These are phyloP conservation scores for Paralvinella palmiformis DNA, from an alignment of 1,140 invertebrate genomes.

Conservation along the genomic window DNA sequence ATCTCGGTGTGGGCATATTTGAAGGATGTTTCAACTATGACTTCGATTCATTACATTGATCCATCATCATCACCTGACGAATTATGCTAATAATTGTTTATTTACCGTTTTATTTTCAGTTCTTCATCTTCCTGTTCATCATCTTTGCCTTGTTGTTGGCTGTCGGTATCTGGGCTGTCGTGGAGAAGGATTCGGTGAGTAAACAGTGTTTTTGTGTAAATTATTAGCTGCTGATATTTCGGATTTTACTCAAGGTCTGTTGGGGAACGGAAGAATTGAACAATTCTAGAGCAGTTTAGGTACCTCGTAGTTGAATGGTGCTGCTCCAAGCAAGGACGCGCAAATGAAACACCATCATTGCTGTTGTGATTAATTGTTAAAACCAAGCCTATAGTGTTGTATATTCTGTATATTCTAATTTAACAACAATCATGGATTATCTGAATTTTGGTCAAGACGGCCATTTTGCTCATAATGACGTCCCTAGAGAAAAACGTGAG, in stretches of 20 bases:
- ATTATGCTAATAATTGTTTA: too few species aligned
- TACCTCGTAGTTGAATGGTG: neutral
- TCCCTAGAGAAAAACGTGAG: too few species aligned
- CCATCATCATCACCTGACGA: too few species aligned
- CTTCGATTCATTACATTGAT: too few species aligned
- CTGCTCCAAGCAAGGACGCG: neutral
- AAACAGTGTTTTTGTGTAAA: neutral
- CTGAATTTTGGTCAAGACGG: too few species aligned
- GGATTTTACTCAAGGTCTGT: neutral
- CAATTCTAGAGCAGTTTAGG: neutral
- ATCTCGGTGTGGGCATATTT: too few species aligned
- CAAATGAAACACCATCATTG: neutral
- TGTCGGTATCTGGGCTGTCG: constrained; percentile 42
- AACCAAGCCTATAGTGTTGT: too few species aligned
- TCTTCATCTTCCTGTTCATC: constrained; percentile 45
- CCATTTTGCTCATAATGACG: too few species aligned
- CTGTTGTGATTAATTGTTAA: too few species aligned
- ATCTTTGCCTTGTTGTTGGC: constrained; percentile 44
- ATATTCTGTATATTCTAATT: too few species aligned
- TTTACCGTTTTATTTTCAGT: constrained; percentile 37
- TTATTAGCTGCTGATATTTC: neutral
- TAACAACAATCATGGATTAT: too few species aligned
- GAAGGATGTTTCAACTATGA: too few species aligned
- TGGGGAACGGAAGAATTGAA: neutral
- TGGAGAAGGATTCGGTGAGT: constrained; percentile 42